Percentiles rank a stretch among this genome's conserved stretches.
phyloP scores from a whole-genome alignment of 2,888 invertebrate genomes.

The Belgica antarctica region DNA sequence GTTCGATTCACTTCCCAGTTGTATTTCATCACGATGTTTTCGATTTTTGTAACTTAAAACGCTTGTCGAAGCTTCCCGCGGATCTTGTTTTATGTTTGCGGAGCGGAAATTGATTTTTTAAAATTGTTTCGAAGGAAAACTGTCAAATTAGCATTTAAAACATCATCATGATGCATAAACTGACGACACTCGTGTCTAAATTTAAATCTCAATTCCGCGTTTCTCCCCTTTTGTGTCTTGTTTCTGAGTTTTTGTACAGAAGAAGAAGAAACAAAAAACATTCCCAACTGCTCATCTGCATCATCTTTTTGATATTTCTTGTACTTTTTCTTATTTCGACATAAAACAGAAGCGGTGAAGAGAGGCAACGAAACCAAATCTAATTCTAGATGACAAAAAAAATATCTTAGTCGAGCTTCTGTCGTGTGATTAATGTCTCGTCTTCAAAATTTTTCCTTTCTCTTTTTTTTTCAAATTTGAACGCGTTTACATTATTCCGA shows the following conservation, averaged over 20 bases:
- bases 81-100: too few relatives aligned
- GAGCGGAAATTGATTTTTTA: too few relatives aligned
- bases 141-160: too few relatives aligned
- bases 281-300: not conserved
- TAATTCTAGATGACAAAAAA: conserved; percentile 5
- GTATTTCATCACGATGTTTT: too few relatives aligned
- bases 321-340: not conserved
- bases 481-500: not conserved
- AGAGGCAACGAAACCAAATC: conserved; percentile 11
- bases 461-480: conserved; percentile 2
- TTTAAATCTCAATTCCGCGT: not conserved
- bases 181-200: not conserved
- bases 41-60: too few relatives aligned
- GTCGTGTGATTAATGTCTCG: not conserved
- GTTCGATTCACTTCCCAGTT: too few relatives aligned
- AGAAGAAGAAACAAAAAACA: not conserved
- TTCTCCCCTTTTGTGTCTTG: not conserved
- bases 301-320: conserved; percentile 3
- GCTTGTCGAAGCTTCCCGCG: too few relatives aligned
- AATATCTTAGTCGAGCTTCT: not conserved
- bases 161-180: too few relatives aligned
- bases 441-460: too few relatives aligned
- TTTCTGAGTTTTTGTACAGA: too few relatives aligned
- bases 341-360: not conserved
- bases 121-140: too few relatives aligned